Base-by-base conservation (phyloP, 2,888 invertebrate species). In the Torymus tubicola region DNA sequence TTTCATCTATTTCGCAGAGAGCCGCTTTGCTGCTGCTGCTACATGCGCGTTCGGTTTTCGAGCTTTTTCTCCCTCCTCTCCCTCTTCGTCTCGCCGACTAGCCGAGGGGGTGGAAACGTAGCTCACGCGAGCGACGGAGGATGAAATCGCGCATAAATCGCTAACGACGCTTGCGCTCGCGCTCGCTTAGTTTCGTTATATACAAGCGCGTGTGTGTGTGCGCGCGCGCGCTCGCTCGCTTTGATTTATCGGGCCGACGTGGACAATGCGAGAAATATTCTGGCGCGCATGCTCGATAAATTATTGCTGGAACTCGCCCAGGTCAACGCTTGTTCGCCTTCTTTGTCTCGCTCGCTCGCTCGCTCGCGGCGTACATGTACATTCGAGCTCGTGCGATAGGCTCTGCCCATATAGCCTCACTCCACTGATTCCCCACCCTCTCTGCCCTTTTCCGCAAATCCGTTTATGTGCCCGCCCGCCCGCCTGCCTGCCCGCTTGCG, bases 251-350 rank as follows among this genome's bases (percentile, higher is more conserved):
- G 86, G 75, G 70, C 84, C 84, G 84, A 86, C 87, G 87, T 88
- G 89, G 88, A 89, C 88, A 88, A 88, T 88, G 87, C 87, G 87
- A 89, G 88, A 88, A 89, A 89, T 89, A 88, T 88, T 89, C 86
- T 87, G 86, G 87, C 88, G 84, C 84, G 86, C 83, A 83, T 84
- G 85, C 85, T 85, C 86, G 86, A 87, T 89, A 88, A 89, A 89
- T 89, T 87, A 89, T 85, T 83, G 81, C 76, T 74, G 57, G 70
- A 69, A 77, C 64, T 72, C 73, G 69, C 58, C 57, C 72, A 53
- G 75, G 60, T 67, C 68, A 68, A 69, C 68, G 50, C 18, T 79
- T 73, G 31, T 31, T 31, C 31, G 21, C 73, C 57, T 79, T 68
- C 57, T 69, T 74, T 65, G 16, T 58, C 71, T 61, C 55, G 1